Conservation (phyloP, 2,888 invertebrate genomes). For the Calliopum simillimum region DNA sequence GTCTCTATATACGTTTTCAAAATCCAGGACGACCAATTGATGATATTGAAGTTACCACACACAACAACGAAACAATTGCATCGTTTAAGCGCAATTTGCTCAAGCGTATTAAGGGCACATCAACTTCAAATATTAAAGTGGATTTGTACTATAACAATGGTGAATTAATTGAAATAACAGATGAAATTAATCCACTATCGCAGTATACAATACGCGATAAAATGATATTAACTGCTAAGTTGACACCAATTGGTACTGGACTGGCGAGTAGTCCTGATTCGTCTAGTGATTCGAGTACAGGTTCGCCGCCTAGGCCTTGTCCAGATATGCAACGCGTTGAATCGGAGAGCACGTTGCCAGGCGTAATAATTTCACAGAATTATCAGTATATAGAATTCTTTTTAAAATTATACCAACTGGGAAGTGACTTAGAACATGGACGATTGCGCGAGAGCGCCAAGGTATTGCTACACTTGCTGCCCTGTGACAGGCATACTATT, state of each 20-base stretch:
- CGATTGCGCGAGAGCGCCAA: constrained; percentile 81
- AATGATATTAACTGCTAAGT: constrained; percentile 85
- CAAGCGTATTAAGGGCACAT: constrained; percentile 68
- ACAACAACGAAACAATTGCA: constrained; percentile 93
- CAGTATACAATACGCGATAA: constrained; percentile 72
- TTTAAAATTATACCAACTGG: constrained; percentile 88
- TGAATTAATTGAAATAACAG: constrained; percentile 70
- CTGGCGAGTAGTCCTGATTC: constrained; percentile 89
- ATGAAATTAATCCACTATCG: constrained; percentile 48
- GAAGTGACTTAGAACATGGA: constrained; percentile 83
- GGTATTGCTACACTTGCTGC: constrained; percentile 62
- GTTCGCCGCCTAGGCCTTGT: constrained; percentile 89
- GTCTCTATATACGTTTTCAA: constrained; percentile 87
- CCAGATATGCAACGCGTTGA: constrained; percentile 81
- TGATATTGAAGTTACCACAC: constrained; percentile 91
- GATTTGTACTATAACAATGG: constrained; percentile 88
- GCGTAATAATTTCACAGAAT: constrained; percentile 90
- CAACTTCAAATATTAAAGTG: constrained; percentile 82
- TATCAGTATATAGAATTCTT: constrained; percentile 83
- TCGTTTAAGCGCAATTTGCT: constrained; percentile 84
- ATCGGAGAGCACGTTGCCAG: constrained; percentile 90
- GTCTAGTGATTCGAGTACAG: constrained; percentile 93
- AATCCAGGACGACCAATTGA: constrained; percentile 89
- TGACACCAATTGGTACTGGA: constrained; percentile 78
- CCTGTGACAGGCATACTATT: constrained; percentile 68